Evolutionary conservation across 2,888 invertebrate genomes (phyloP).

Genomic region (Heliconius sara): DNA sequence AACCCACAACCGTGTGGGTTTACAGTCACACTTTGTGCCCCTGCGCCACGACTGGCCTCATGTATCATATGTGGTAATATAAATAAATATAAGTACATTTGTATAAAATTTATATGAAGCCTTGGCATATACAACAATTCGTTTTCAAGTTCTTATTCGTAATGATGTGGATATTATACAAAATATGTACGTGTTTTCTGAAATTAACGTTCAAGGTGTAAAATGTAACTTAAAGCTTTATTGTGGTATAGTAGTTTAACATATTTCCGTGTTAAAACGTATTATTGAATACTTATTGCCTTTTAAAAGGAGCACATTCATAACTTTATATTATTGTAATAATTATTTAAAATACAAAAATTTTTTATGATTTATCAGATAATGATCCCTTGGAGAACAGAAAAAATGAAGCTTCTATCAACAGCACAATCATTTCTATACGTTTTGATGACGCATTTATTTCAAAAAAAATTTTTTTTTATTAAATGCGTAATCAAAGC

Average conservation of each 20-base stretch:
- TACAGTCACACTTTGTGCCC: no score
- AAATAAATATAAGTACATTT: not conserved
- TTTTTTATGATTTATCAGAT: not conserved
- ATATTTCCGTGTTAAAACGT: not conserved
- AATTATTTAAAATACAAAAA: not conserved
- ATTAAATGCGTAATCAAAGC: no score
- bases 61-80: no score
- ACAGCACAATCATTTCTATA: no score
- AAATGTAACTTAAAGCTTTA: not conserved
- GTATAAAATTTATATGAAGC: not conserved
- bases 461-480: no score
- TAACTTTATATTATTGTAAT: not conserved
- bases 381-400: no score
- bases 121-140: not conserved
- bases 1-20: no score
- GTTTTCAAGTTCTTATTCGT: not conserved
- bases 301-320: not conserved
- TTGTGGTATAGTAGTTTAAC: not conserved
- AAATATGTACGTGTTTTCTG: not conserved
- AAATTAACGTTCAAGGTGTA: not conserved
- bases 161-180: not conserved
- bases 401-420: no score
- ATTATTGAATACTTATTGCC: not conserved
- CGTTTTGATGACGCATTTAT: no score
- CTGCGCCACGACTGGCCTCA: no score